phyloP scores from a whole-genome alignment of 2,888 invertebrate species.

The Alloplasta piceator region DNA sequence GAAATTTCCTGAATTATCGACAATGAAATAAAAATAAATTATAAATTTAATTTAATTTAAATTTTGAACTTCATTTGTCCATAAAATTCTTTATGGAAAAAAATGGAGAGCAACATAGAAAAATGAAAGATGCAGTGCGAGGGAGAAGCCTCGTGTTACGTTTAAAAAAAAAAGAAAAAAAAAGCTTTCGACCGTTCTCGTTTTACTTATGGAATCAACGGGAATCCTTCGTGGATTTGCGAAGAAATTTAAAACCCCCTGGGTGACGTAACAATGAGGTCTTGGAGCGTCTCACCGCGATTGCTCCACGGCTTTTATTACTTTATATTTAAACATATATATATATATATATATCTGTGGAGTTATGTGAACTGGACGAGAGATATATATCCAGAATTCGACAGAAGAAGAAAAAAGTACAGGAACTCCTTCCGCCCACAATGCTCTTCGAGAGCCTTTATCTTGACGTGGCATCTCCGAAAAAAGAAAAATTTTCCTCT shows the following conservation, averaged over 20 bases:
- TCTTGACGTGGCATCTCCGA: constrained; percentile 73
- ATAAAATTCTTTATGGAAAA: no score
- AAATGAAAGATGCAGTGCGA: constrained; percentile 38
- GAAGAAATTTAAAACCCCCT: constrained; percentile 77
- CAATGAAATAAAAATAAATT: no score
- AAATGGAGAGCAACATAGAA: no score
- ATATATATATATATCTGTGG: constrained; percentile 11
- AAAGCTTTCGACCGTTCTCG: constrained; percentile 76
- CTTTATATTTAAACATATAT: constrained; percentile 8
- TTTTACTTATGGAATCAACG: constrained; percentile 77
- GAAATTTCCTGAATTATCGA: not conserved
- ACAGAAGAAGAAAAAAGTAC: constrained; percentile 26
- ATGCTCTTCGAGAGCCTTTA: constrained; percentile 70
- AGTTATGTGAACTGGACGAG: constrained; percentile 27
- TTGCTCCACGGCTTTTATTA: constrained; percentile 49
- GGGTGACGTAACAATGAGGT: constrained; percentile 80
- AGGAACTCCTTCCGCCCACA: constrained; percentile 79
- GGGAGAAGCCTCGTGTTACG: constrained; percentile 48
- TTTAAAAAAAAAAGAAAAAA: no score
- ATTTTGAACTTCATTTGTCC: no score
- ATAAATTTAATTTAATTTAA: no score
- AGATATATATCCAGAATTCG: constrained; percentile 42
- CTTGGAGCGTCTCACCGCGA: constrained; percentile 61
- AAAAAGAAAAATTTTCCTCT: constrained; percentile 54
- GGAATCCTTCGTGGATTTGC: constrained; percentile 71